These are phyloP conservation scores for Genyomyrus donnyi DNA, from an alignment of 2,113 vertebrate genomes.

Conservation along the genomic window DNA sequence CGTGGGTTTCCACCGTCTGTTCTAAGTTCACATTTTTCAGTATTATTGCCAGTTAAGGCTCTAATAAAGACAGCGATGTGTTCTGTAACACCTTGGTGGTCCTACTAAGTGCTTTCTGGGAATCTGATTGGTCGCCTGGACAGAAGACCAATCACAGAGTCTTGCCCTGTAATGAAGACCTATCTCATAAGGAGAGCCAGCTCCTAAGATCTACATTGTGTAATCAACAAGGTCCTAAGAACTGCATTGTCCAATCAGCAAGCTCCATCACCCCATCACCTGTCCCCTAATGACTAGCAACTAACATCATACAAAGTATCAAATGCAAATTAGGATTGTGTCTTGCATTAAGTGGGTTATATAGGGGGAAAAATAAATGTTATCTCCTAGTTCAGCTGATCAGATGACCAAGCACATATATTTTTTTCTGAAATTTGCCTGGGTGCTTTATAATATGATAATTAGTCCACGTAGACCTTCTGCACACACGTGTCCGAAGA, in stretches of 20 bases:
- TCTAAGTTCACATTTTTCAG: slow-evolving; percentile 93
- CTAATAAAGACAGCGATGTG: slow-evolving; percentile 99
- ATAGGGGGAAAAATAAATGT: not conserved
- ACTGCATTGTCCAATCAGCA: not conserved
- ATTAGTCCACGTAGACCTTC: not conserved
- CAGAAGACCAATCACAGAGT: not conserved
- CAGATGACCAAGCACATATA: not conserved
- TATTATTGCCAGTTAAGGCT: slow-evolving; percentile 98
- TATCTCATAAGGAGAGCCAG: not conserved
- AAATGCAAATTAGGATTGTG: not conserved
- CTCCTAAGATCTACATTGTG: not conserved
- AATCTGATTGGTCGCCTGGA: not conserved
- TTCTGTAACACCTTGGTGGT: slow-evolving; percentile 80
- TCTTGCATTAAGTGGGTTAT: not conserved
- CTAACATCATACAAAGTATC: not conserved
- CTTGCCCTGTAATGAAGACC: not conserved
- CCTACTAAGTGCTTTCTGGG: slow-evolving; percentile 47
- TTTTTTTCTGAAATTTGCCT: not conserved
- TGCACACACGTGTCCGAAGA: not conserved
- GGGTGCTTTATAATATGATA: not conserved
- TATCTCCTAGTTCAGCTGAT: not conserved
- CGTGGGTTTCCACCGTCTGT: slow-evolving; percentile 89
- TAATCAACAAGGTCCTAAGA: not conserved
- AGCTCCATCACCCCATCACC: not conserved
- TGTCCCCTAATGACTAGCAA: not conserved